These are phyloP conservation scores for Caenorhabditis angaria DNA, from an alignment of 2,888 invertebrate species.

Conservation along the genomic window DNA sequence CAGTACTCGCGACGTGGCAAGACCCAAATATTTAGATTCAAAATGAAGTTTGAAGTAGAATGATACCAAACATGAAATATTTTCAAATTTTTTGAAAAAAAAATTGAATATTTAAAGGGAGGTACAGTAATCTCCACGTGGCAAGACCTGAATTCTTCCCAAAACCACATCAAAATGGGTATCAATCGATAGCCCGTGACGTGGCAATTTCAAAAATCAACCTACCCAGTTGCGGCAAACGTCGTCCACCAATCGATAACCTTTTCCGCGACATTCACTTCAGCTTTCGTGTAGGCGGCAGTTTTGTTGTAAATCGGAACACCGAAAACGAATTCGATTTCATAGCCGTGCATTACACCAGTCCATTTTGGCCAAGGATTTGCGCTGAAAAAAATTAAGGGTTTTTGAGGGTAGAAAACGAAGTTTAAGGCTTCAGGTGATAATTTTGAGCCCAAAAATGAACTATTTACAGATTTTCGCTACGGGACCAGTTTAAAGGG, in stretches of 20 bases:
- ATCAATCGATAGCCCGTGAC: too few species aligned
- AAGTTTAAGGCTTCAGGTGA: too few species aligned
- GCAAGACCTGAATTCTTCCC: background rate
- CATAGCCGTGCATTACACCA: conserved; percentile 95
- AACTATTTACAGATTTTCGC: background rate
- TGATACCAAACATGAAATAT: background rate
- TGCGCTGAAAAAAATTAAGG: conserved; percentile 55
- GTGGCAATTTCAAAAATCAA: background rate
- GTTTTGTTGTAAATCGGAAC: conserved; percentile 78
- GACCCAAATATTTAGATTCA: background rate
- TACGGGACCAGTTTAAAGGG: too few species aligned
- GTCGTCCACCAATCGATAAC: conserved; percentile 68
- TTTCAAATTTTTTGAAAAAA: background rate
- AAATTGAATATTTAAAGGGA: conserved; percentile 4
- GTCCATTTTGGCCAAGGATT: conserved; percentile 72
- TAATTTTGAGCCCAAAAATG: background rate
- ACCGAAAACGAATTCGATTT: conserved; percentile 96
- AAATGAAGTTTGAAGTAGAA: background rate
- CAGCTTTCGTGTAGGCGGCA: conserved; percentile 62
- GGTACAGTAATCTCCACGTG: background rate
- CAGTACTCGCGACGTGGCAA: too few species aligned
- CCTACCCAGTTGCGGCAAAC: conserved; percentile 63
- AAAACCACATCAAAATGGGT: too few species aligned
- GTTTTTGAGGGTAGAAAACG: too few species aligned
- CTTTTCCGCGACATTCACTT: conserved; percentile 59